Evolutionary conservation across 2,113 vertebrate genomes (phyloP).

Genomic region (Pituophis catenifer): DNA sequence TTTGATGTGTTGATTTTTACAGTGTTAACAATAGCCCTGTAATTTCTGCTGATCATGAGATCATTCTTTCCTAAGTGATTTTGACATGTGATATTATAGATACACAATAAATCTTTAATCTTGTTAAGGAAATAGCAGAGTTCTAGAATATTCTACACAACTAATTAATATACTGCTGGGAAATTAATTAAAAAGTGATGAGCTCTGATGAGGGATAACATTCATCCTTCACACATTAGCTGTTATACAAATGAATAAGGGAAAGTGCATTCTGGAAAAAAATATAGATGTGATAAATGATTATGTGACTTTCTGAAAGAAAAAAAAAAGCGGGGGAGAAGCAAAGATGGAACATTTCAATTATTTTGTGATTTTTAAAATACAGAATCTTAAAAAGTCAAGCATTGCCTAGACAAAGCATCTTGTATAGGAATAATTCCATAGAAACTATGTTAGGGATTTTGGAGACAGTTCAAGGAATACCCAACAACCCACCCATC

Average conservation of each 20-base stretch:
- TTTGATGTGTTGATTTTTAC: not conserved
- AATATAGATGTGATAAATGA: conserved; percentile 32
- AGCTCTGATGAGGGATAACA: conserved; percentile 46
- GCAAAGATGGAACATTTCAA: conserved; percentile 24
- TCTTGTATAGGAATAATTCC: not conserved
- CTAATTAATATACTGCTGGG: conserved; percentile 72
- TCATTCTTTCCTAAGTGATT: conserved; percentile 9
- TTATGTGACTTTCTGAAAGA: conserved; percentile 28
- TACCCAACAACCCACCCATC: not conserved
- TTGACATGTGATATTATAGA: conserved; percentile 40
- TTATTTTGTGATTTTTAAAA: not conserved
- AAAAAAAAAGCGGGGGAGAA: not conserved
- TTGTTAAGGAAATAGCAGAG: conserved; percentile 61
- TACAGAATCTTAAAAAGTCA: not conserved
- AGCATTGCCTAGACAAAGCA: not conserved
- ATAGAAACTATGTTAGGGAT: not conserved
- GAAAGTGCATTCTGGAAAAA: conserved; percentile 28
- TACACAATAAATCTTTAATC: conserved; percentile 61
- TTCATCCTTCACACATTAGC: conserved; percentile 54
- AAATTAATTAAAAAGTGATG: conserved; percentile 70
- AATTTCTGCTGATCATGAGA: conserved; percentile 15
- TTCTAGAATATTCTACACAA: conserved; percentile 56
- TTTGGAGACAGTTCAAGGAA: not conserved
- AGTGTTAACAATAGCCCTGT: not conserved
- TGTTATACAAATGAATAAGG: conserved; percentile 51